Conservation (phyloP, 2,797 vertebrate genomes). For the Chelon auratus region DNA sequence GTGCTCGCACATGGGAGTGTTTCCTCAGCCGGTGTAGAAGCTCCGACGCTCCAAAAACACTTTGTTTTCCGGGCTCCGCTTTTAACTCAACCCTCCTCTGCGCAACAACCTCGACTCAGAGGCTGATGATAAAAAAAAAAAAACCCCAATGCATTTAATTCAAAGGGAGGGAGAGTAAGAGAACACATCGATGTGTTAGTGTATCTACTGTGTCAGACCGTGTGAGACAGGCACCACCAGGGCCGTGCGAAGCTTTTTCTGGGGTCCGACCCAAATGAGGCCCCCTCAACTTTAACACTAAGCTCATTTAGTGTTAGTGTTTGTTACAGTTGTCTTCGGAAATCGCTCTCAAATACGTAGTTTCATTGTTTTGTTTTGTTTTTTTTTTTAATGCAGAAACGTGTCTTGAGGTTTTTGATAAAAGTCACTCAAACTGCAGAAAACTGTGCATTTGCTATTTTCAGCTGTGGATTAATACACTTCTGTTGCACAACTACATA, state of each 20-base stretch:
- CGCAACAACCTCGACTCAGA: constrained; percentile 5
- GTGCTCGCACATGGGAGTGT: constrained; percentile 30
- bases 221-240: constrained; percentile 27
- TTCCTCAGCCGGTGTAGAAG: constrained; percentile 3
- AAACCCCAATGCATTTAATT: neutral
- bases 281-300: neutral
- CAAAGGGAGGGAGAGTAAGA: neutral
- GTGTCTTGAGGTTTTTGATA: too few relatives aligned
- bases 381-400: too few relatives aligned
- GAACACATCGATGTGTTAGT: constrained; percentile 8
- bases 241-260: constrained; percentile 28
- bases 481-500: neutral
- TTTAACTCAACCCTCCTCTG: neutral
- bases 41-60: constrained; percentile 23
- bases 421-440: neutral
- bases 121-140: constrained; percentile 1
- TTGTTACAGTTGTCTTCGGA: too few relatives aligned
- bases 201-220: constrained; percentile 2
- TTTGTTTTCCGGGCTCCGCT: constrained; percentile 4
- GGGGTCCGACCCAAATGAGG: neutral
- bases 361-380: too few relatives aligned
- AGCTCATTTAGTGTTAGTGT: neutral
- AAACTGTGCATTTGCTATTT: neutral
- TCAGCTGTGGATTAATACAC: neutral
- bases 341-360: too few relatives aligned